Percentiles rank a stretch among this genome's conserved stretches.
Evolutionary conservation across 1,140 invertebrate species (phyloP).

Genomic region (Leptopilina boulardi): DNA sequence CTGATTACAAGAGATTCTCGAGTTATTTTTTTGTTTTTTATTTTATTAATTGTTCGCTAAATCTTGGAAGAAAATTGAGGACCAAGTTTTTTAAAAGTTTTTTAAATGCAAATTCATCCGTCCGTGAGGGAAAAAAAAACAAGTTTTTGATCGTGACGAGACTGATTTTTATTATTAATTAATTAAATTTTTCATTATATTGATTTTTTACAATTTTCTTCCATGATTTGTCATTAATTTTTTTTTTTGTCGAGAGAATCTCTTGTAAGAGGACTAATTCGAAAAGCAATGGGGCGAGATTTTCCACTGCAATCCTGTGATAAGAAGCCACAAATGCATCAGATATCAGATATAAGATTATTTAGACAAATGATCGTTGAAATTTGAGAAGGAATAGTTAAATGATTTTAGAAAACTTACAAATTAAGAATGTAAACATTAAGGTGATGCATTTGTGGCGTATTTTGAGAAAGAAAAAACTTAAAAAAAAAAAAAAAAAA

Average conservation of each 20-base stretch:
- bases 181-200: background rate
- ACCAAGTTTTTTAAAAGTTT: background rate
- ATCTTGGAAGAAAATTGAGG: conserved; percentile 2
- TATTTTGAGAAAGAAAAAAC: conserved; percentile 15
- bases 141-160: background rate
- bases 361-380: conserved; percentile 23
- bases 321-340: conserved; percentile 30
- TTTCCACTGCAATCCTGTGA: conserved; percentile 29
- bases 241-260: background rate
- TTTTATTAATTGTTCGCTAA: background rate
- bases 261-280: background rate
- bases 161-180: conserved; percentile 11
- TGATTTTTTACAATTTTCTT: background rate
- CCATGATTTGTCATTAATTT: background rate
- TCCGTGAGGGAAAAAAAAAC: conserved; percentile 10
- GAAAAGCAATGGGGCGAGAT: conserved; percentile 9
- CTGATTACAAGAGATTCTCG: background rate
- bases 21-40: background rate
- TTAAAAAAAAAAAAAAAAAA: background rate
- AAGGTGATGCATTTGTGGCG: conserved; percentile 24
- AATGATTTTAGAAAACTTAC: conserved; percentile 21
- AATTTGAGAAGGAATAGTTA: background rate
- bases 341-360: conserved; percentile 4
- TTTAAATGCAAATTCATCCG: background rate
- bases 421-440: conserved; percentile 8